phyloP scores from a whole-genome alignment of 2,797 vertebrate species.

The Enteromius unitaeniatus region DNA sequence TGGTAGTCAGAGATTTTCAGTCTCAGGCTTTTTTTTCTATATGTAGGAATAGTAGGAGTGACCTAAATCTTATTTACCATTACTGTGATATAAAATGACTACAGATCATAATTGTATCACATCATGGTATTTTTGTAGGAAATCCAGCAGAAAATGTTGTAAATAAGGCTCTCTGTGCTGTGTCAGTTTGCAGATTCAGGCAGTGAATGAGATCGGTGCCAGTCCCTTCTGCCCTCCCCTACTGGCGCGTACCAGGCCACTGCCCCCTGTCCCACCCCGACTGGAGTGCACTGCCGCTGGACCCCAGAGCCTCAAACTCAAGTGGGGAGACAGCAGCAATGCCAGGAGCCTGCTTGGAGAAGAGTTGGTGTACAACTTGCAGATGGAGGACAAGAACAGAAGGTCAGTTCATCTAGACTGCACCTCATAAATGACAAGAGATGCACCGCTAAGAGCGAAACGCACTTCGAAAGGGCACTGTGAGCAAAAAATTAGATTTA shows the following conservation, averaged over 20 bases:
- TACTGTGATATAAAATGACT: background rate
- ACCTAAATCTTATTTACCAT: background rate
- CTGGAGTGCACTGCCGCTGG: constrained; percentile 93
- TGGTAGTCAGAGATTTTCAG: background rate
- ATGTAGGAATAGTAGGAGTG: constrained; percentile 1
- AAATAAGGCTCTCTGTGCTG: constrained; percentile 5
- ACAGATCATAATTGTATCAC: background rate
- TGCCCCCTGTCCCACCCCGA: constrained; percentile 91
- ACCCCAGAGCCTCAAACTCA: constrained; percentile 96
- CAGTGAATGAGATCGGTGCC: constrained; percentile 91
- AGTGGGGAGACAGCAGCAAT: constrained; percentile 90
- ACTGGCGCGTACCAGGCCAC: constrained; percentile 87
- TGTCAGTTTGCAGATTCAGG: constrained; percentile 90
- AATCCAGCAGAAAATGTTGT: background rate
- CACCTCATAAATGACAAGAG: background rate
- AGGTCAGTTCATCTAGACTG: constrained; percentile 74
- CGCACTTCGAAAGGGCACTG: background rate
- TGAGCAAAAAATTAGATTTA: background rate
- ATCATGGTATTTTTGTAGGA: background rate
- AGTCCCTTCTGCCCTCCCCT: constrained; percentile 87
- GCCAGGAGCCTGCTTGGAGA: constrained; percentile 77
- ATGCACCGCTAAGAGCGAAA: background rate
- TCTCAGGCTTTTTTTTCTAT: background rate
- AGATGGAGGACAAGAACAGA: constrained; percentile 94
- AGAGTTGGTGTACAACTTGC: constrained; percentile 89